These are phyloP conservation scores for Halocynthia aurantium DNA, from an alignment of 23 tunicate genomes.

Conservation along the genomic window DNA sequence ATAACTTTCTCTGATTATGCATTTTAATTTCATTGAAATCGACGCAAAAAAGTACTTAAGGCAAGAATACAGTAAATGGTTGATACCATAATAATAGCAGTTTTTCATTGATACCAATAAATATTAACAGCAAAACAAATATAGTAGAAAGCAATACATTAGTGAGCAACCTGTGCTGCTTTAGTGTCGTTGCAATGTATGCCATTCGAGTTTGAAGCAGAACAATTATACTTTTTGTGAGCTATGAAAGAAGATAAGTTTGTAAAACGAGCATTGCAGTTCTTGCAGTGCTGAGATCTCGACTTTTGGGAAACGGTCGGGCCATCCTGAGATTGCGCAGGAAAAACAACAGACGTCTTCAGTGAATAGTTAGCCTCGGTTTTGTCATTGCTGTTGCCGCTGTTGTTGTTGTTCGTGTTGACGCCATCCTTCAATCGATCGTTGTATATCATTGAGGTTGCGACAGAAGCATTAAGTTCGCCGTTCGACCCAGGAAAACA, in stretches of 20 bases:
- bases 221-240: slow-evolving; percentile 26
- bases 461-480: too few relatives aligned
- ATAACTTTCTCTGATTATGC: too few relatives aligned
- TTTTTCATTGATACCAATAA: not conserved
- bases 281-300: slow-evolving; percentile 17
- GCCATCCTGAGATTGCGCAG: not conserved
- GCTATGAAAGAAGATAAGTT: slow-evolving; percentile 22
- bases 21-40: too few relatives aligned
- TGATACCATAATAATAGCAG: too few relatives aligned
- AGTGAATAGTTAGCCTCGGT: not conserved
- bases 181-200: not conserved
- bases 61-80: too few relatives aligned
- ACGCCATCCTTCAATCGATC: not conserved
- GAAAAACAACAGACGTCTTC: not conserved
- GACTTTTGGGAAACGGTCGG: slow-evolving; percentile 2
- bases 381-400: slow-evolving; percentile 4
- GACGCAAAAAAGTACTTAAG: too few relatives aligned
- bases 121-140: not conserved
- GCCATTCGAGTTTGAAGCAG: slow-evolving; percentile 3
- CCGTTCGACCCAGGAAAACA: too few relatives aligned
- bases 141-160: not conserved
- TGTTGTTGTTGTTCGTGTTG: not conserved
- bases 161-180: slow-evolving; percentile 10
- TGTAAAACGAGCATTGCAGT: slow-evolving; percentile 21
- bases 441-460: not conserved